A percentile compares a stretch with the other conserved stretches of the same genome.
Evolutionary conservation across 2,113 vertebrate species (phyloP).

Genomic region (Porphyrio hochstetteri): DNA sequence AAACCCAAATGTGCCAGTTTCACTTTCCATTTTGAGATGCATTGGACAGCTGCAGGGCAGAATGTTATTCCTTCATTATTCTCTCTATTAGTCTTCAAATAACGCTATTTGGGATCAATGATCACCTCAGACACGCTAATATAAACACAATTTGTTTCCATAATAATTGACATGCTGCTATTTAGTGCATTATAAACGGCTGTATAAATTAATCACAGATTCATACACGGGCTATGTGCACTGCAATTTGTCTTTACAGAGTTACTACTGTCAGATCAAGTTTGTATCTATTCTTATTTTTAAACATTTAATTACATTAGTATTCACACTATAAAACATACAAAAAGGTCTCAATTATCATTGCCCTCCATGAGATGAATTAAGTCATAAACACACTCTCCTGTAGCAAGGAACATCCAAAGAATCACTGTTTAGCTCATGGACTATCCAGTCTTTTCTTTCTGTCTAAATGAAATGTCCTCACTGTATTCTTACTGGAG

Average conservation of each 20-base stretch:
- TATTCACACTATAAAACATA: slow-evolving; percentile 49
- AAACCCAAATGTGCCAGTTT: slow-evolving; percentile 11
- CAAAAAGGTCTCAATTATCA: slow-evolving; percentile 53
- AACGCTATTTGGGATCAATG: slow-evolving; percentile 32
- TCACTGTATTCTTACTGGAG: neutral
- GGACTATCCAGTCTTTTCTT: neutral
- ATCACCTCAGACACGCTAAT: slow-evolving; percentile 52
- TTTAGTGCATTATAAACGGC: slow-evolving; percentile 49
- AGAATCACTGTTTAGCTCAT: neutral
- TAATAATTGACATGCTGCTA: slow-evolving; percentile 54
- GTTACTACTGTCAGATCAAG: slow-evolving; percentile 56
- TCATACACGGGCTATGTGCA: neutral
- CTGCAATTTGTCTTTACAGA: slow-evolving; percentile 55
- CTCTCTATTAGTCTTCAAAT: slow-evolving; percentile 22
- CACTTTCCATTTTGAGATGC: slow-evolving; percentile 15
- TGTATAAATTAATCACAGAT: slow-evolving; percentile 64
- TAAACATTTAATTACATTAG: slow-evolving; percentile 69
- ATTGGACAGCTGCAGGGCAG: slow-evolving; percentile 16
- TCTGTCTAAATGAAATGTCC: neutral
- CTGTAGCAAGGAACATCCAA: neutral
- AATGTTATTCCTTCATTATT: slow-evolving; percentile 31
- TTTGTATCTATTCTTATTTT: slow-evolving; percentile 70
- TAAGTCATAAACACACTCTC: slow-evolving; percentile 47
- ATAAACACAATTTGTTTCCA: slow-evolving; percentile 54
- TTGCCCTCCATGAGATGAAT: slow-evolving; percentile 59